Conservation (phyloP, 2,888 invertebrate species). For the Drosophila antonietae region DNA sequence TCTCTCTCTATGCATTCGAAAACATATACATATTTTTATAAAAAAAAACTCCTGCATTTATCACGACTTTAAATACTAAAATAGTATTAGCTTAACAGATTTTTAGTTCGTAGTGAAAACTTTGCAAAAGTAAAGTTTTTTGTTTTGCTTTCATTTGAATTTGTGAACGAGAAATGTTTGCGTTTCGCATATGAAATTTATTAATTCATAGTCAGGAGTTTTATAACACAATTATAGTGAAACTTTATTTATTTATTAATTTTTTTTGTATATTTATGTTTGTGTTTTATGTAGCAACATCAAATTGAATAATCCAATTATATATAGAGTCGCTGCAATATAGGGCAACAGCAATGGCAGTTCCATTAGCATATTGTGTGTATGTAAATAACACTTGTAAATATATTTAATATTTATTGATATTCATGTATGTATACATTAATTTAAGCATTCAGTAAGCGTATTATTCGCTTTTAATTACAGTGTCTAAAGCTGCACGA, state of each 20-base stretch:
- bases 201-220: not conserved
- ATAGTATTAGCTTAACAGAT: not conserved
- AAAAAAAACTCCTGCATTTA: not conserved
- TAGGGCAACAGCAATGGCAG: not conserved
- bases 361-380: constrained; percentile 26
- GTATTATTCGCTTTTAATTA: constrained; percentile 50
- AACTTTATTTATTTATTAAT: not conserved
- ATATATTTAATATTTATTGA: constrained; percentile 1
- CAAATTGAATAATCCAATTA: constrained; percentile 9
- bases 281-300: constrained; percentile 17
- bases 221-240: not conserved
- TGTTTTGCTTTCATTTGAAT: not conserved
- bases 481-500: constrained; percentile 31
- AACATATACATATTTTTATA: not conserved
- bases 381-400: not conserved
- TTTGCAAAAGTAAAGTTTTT: not conserved
- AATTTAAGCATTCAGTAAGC: constrained; percentile 49
- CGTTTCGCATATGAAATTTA: constrained; percentile 7
- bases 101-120: not conserved
- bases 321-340: constrained; percentile 17
- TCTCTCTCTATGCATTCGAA: not conserved
- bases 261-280: not conserved
- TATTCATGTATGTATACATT: constrained; percentile 11
- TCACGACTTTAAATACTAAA: not conserved
- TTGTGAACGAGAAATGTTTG: constrained; percentile 8